phyloP scores from a whole-genome alignment of 1,140 invertebrate species.

The Ceratosolen solmsi region DNA sequence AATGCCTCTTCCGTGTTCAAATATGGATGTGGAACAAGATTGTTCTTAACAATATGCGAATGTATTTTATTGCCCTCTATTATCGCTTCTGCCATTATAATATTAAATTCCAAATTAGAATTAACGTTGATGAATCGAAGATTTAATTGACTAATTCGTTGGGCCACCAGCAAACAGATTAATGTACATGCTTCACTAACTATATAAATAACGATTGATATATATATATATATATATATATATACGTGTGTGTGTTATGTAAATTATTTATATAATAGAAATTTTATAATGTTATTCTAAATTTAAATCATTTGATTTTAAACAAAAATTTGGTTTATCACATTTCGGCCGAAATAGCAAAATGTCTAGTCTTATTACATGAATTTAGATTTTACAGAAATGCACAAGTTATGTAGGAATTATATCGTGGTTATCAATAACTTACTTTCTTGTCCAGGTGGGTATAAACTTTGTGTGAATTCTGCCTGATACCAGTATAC shows the following conservation, averaged over 20 bases:
- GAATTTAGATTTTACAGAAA: too few species aligned
- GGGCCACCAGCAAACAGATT: conserved; percentile 69
- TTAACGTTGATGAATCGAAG: conserved; percentile 60
- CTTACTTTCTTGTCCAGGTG: conserved; percentile 69
- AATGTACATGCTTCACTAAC: conserved; percentile 70
- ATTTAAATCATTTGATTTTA: too few species aligned
- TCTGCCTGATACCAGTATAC: conserved; percentile 66
- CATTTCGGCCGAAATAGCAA: too few species aligned
- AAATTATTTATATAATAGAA: too few species aligned
- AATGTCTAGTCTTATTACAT: too few species aligned
- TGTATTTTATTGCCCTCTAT: conserved; percentile 67
- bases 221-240: too few species aligned
- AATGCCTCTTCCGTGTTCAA: conserved; percentile 67
- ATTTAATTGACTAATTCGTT: conserved; percentile 59
- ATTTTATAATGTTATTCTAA: too few species aligned
- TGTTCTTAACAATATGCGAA: conserved; percentile 60
- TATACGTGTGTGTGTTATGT: too few species aligned
- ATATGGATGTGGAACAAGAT: conserved; percentile 65
- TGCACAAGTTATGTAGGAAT: too few species aligned
- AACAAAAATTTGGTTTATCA: too few species aligned
- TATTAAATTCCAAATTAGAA: conserved; percentile 57
- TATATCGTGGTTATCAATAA: not conserved
- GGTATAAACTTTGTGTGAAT: conserved; percentile 70
- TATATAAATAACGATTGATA: conserved; percentile 50
- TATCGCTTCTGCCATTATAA: conserved; percentile 67